phyloP scores from a whole-genome alignment of 2,888 invertebrate genomes.

The Ormia ochracea region DNA sequence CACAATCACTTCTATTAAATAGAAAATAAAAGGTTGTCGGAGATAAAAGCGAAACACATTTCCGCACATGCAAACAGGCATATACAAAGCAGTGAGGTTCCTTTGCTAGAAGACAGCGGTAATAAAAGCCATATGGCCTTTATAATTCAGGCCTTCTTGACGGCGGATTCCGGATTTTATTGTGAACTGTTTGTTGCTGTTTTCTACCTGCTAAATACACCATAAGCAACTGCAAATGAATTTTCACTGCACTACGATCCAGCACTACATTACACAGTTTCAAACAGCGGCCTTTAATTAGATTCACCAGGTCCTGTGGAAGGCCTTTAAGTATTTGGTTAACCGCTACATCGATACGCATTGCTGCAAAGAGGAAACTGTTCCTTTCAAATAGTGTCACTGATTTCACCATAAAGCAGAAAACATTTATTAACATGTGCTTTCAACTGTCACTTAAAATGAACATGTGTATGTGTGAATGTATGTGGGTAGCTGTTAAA shows the following conservation, averaged over 20 bases:
- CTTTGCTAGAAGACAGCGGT: neutral
- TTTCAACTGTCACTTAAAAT: neutral
- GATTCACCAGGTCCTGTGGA: neutral
- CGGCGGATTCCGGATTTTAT: no score
- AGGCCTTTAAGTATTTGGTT: neutral
- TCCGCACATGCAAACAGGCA: neutral
- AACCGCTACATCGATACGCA: neutral
- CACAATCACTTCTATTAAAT: slow-evolving; percentile 7
- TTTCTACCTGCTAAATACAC: no score
- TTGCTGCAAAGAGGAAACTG: neutral
- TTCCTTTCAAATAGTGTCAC: neutral
- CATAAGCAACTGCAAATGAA: no score
- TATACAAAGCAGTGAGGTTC: neutral
- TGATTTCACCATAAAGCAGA: neutral
- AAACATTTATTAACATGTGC: neutral
- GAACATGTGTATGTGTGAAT: neutral
- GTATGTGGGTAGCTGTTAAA: neutral
- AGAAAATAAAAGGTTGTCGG: neutral
- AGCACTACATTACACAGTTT: no score
- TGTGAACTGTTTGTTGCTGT: no score
- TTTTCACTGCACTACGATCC: no score
- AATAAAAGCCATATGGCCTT: neutral
- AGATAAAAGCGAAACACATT: neutral
- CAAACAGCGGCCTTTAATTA: neutral
- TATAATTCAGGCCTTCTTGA: no score